Percentiles rank a stretch among this genome's conserved stretches.
Evolutionary conservation across 2,888 invertebrate species (phyloP).

Genomic region (Drosophila subsilvestris): DNA sequence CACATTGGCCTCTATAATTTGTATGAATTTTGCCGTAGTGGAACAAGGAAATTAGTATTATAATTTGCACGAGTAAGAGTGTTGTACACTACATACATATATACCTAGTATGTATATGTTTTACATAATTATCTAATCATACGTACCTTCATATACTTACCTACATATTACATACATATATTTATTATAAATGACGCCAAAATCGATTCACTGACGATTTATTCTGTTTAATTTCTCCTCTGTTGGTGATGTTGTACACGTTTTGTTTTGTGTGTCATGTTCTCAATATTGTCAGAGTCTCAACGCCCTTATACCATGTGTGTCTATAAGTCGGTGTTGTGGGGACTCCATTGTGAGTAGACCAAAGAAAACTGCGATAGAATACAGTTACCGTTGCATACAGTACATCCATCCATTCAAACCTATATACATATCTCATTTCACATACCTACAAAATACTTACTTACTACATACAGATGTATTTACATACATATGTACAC

Average conservation of each 20-base stretch:
- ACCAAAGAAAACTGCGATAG: constrained; percentile 67
- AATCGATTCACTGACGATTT: constrained; percentile 46
- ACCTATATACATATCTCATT: constrained; percentile 1
- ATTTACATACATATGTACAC: constrained; percentile 16
- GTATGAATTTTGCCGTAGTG: not conserved
- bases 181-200: constrained; percentile 15
- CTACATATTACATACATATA: constrained; percentile 10
- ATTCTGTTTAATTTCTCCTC: constrained; percentile 64
- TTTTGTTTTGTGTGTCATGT: constrained; percentile 72
- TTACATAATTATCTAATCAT: not conserved
- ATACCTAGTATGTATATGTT: not conserved
- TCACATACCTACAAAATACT: constrained; percentile 11
- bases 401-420: constrained; percentile 13
- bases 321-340: constrained; percentile 82
- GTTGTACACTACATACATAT: no score
- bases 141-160: not conserved
- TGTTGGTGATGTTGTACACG: constrained; percentile 73
- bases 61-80: not conserved
- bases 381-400: constrained; percentile 27
- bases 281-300: constrained; percentile 76
- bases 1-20: not conserved
- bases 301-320: constrained; percentile 79
- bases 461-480: not conserved
- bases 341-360: constrained; percentile 83
- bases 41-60: not conserved